Conservation (phyloP, 2,113 vertebrate species). For the Pampusana beccarii region DNA sequence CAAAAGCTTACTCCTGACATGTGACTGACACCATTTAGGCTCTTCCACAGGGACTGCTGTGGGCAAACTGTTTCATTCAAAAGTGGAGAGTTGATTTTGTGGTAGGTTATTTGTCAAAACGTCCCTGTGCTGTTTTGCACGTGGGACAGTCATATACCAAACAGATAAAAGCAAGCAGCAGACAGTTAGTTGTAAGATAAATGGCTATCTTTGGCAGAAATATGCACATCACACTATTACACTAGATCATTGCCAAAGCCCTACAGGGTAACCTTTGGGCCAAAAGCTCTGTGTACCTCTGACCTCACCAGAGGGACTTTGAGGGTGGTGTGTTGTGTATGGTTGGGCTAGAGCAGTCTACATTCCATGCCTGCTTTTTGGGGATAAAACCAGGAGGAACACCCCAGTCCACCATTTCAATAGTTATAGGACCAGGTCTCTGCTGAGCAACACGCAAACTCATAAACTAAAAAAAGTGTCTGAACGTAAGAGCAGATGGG, state of each 20-base stretch:
- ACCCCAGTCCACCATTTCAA: background rate
- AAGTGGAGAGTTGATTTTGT: background rate
- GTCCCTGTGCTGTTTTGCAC: background rate
- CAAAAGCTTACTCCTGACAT: background rate
- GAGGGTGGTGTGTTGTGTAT: background rate
- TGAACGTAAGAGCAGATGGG: background rate
- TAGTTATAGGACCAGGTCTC: background rate
- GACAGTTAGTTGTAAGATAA: background rate
- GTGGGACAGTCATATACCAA: background rate
- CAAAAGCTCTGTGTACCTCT: background rate
- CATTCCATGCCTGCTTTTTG: background rate
- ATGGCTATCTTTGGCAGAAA: background rate
- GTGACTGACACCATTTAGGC: background rate
- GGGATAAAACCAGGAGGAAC: background rate
- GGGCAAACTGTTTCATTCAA: background rate
- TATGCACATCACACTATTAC: background rate
- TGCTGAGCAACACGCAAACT: background rate
- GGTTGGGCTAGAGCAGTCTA: background rate
- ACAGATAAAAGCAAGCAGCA: background rate
- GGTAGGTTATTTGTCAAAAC: background rate
- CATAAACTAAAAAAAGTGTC: background rate
- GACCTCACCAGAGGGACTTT: background rate
- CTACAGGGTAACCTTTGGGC: background rate
- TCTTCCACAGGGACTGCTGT: background rate
- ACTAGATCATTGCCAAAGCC: background rate